These are phyloP conservation scores for Gallinago nigripennis DNA, from an alignment of 2,797 vertebrate species.

Conservation along the genomic window DNA sequence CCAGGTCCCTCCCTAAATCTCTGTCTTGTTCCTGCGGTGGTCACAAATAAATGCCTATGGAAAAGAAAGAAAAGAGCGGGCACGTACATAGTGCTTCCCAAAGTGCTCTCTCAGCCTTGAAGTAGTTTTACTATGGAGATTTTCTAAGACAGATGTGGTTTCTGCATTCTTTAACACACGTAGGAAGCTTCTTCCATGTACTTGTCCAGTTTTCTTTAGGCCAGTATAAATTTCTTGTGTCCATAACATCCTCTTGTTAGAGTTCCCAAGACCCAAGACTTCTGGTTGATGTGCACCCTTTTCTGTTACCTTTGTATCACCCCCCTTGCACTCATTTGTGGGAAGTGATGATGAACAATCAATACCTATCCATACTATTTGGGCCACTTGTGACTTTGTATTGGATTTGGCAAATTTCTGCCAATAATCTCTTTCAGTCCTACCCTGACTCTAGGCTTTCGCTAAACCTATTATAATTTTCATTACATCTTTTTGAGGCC, in stretches of 20 bases:
- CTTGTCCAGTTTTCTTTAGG: neutral
- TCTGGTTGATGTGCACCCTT: neutral
- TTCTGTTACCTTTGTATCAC: neutral
- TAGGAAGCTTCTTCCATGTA: neutral
- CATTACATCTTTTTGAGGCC: neutral
- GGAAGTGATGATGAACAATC: neutral
- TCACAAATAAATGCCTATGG: neutral
- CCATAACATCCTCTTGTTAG: neutral
- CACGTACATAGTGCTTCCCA: neutral
- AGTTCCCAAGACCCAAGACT: neutral
- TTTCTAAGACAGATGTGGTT: neutral
- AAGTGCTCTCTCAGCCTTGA: neutral
- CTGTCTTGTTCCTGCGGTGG: neutral
- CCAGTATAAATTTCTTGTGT: neutral
- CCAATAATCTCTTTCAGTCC: neutral
- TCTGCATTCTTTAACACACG: neutral
- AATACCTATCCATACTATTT: neutral
- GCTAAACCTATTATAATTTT: neutral
- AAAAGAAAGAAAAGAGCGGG: neutral
- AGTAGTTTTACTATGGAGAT: neutral
- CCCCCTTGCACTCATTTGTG: rapidly evolving
- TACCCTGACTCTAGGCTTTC: neutral
- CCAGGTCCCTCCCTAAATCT: neutral
- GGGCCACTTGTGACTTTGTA: neutral
- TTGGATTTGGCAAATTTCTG: no score